A percentile compares a stretch with the other conserved stretches of the same genome.
These are phyloP conservation scores for Apodemia hepburni DNA, from an alignment of 2,888 invertebrate genomes.

Conservation along the genomic window DNA sequence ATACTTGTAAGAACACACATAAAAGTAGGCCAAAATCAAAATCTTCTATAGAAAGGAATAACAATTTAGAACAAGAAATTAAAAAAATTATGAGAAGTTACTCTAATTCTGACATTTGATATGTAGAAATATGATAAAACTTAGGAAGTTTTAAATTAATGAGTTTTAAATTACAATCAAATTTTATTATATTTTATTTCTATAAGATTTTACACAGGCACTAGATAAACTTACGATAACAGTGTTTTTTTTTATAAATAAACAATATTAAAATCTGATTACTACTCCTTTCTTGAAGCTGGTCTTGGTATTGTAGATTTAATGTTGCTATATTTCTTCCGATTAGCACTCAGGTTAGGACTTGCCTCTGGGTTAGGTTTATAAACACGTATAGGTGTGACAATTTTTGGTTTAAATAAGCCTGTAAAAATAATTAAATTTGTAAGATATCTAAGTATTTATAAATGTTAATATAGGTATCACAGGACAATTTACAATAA, in stretches of 20 bases:
- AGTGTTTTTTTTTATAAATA: constrained; percentile 12
- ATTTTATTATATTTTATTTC: constrained; percentile 5
- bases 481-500: too few relatives aligned
- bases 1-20: constrained; percentile 25
- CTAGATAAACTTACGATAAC: not conserved
- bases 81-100: constrained; percentile 51
- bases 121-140: constrained; percentile 7
- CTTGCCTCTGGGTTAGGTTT: constrained; percentile 42
- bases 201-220: constrained; percentile 1
- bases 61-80: constrained; percentile 57
- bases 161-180: not conserved
- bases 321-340: constrained; percentile 61
- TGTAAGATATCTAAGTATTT: too few relatives aligned
- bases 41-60: constrained; percentile 47
- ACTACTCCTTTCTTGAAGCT: constrained; percentile 47
- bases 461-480: too few relatives aligned
- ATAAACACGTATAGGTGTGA: constrained; percentile 45
- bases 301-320: constrained; percentile 69
- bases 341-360: constrained; percentile 50
- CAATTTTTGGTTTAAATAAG: constrained; percentile 53
- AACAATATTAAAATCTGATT: constrained; percentile 23
- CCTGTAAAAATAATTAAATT: constrained; percentile 40
- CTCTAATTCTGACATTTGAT: constrained; percentile 48
- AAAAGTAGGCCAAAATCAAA: constrained; percentile 43
- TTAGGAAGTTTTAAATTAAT: constrained; percentile 8